A percentile compares a stretch with the other conserved stretches of the same genome.
Conservation (phyloP, 2,113 vertebrate species). For the Bombycilla garrulus region DNA sequence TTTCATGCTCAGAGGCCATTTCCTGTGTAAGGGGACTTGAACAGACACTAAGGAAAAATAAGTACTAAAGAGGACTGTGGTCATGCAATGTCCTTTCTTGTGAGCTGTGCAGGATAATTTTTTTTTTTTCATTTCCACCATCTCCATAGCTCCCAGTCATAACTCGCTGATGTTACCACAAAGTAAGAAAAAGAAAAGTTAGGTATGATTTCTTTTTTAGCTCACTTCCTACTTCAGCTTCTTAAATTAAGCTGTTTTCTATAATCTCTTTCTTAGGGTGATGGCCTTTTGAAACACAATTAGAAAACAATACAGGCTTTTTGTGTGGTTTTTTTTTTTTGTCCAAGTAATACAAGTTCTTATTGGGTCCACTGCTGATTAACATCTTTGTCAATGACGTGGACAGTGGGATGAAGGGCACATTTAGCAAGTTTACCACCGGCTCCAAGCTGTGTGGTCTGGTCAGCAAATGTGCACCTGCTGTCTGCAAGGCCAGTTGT, state of each 20-base stretch:
- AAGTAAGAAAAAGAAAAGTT: not conserved
- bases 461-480: not conserved
- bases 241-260: not conserved
- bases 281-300: not conserved
- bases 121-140: not conserved
- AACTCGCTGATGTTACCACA: not conserved
- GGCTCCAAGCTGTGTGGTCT: not conserved
- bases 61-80: not conserved
- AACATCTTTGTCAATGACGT: not conserved
- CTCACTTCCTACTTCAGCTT: not conserved
- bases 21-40: not conserved
- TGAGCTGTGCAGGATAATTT: not conserved
- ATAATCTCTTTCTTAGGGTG: not conserved
- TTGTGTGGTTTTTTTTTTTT: not conserved
- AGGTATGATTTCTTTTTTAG: not conserved
- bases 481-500: accelerated
- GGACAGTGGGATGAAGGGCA: not conserved
- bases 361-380: not conserved
- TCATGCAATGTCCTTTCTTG: not conserved
- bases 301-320: not conserved
- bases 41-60: not conserved
- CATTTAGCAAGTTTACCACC: not conserved
- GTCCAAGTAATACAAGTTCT: not conserved
- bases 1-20: not conserved
- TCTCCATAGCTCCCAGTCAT: not conserved